These are phyloP conservation scores for Microdon myrmicae DNA, from an alignment of 2,888 invertebrate genomes.

Conservation along the genomic window DNA sequence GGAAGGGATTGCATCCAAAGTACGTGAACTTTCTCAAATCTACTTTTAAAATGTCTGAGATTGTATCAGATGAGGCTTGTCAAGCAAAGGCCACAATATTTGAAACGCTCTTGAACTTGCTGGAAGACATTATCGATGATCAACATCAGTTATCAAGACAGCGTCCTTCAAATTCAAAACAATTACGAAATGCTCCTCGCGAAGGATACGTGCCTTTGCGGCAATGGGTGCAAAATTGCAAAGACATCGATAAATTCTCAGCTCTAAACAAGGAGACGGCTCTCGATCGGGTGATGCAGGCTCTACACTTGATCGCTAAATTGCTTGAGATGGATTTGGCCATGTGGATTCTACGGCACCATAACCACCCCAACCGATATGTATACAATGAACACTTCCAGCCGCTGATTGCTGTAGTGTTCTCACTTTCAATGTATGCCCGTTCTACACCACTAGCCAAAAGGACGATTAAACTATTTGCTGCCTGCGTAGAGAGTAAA, in stretches of 20 bases:
- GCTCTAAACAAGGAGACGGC: slow-evolving; percentile 62
- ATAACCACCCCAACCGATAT: slow-evolving; percentile 56
- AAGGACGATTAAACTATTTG: slow-evolving; percentile 58
- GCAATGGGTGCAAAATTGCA: slow-evolving; percentile 59
- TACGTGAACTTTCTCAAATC: slow-evolving; percentile 57
- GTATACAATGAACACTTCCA: slow-evolving; percentile 57
- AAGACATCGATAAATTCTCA: slow-evolving; percentile 54
- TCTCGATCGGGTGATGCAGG: slow-evolving; percentile 69
- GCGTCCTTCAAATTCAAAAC: background rate
- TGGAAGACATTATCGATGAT: slow-evolving; percentile 56
- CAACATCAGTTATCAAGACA: no score
- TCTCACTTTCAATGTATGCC: slow-evolving; percentile 56
- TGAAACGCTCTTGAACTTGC: slow-evolving; percentile 54
- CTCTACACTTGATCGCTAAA: slow-evolving; percentile 69
- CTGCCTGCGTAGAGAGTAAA: slow-evolving; percentile 56
- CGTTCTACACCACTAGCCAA: slow-evolving; percentile 57
- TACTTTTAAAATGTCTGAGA: slow-evolving; percentile 52
- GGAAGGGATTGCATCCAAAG: slow-evolving; percentile 60
- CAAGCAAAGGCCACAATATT: slow-evolving; percentile 53
- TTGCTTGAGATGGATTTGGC: slow-evolving; percentile 70
- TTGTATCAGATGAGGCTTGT: slow-evolving; percentile 43
- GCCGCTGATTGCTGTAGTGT: slow-evolving; percentile 59
- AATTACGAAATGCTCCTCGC: background rate
- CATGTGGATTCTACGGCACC: slow-evolving; percentile 70
- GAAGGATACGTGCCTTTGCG: slow-evolving; percentile 55